Evolutionary conservation across 2,113 vertebrate species (phyloP), one percentile per base, ranked within the genome.

Genomic region (Mesitornis unicolor): DNA sequence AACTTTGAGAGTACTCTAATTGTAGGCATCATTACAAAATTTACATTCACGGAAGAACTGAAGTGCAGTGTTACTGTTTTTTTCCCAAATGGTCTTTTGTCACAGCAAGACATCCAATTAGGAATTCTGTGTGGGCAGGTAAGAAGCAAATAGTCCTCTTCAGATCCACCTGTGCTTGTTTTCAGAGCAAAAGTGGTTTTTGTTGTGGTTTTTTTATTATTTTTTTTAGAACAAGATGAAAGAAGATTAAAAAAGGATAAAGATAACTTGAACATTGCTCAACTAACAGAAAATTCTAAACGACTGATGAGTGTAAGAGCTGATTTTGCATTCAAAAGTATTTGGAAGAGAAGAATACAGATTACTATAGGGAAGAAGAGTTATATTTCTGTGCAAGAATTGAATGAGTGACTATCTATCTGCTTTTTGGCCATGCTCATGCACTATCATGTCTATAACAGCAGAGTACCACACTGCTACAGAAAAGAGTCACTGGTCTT

Each of bases 101-200:
- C 8, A 0, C 29, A 48, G 38, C 45, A 67, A 77, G 94, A 77
- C 22, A 29, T 84, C 79, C 87, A 95, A 86, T 93, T 96, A 95
- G 73, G 57, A 78, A 90, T 78, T 92, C 56, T 75, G 1, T 63
- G 59, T 93, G 95, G 88, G 71, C 86, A 94, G 42, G 56, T 95
- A 83, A 91, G 88, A 94, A 89, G n/a, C 45, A 95, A 95, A 53
- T 29, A 79, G 42, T 53, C 33, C 60, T 87, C 69, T 96, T 95
- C 78, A 91, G 71, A 93, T 76, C 79, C 79, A 82, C 18, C 33
- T 95, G 74, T 68, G 18, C 38, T 76, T 53, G 16, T 77, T 95
- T 96, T 91, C 50, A 53, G 47, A 87, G 64, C 7, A 89, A 47
- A 6, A 35, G 83, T 93, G 60, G 24, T 80, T 89, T 71, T 69